Evolutionary conservation across 1,140 invertebrate species (phyloP).

Genomic region (Diorhabda elongata): DNA sequence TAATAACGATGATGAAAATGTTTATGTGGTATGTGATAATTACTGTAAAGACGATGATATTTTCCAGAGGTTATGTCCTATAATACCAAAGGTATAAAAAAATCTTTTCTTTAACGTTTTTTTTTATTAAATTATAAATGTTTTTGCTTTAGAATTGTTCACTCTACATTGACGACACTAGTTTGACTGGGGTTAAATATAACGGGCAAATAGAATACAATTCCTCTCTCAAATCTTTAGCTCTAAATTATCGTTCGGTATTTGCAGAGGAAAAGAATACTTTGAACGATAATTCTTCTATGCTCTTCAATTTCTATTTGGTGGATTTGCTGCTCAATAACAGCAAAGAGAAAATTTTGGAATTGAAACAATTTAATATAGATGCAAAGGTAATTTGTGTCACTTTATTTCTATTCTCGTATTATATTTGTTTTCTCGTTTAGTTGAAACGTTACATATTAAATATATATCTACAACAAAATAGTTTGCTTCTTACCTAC

Average conservation of each 20-base stretch:
- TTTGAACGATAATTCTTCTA: constrained; percentile 40
- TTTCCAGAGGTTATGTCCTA: constrained; percentile 55
- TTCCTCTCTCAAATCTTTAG: constrained; percentile 36
- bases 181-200: constrained; percentile 61
- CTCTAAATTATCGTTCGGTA: constrained; percentile 52
- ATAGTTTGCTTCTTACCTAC: constrained; percentile 65
- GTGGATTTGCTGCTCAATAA: constrained; percentile 61
- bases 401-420: not conserved
- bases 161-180: constrained; percentile 59
- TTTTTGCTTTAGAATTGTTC: constrained; percentile 39
- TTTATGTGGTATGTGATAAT: not conserved
- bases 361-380: constrained; percentile 62
- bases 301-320: constrained; percentile 62
- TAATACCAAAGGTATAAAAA: constrained; percentile 68
- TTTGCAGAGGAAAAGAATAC: constrained; percentile 34
- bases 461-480: constrained; percentile 63
- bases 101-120: constrained; percentile 5
- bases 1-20: not conserved
- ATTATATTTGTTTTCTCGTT: constrained; percentile 23
- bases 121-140: constrained; percentile 9
- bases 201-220: constrained; percentile 54
- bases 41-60: constrained; percentile 32
- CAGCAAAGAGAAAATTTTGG: constrained; percentile 58
- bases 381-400: constrained; percentile 63
- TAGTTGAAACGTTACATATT: constrained; percentile 64